phyloP scores from a whole-genome alignment of 2,113 vertebrate species.

The Paramisgurnus dabryanus region DNA sequence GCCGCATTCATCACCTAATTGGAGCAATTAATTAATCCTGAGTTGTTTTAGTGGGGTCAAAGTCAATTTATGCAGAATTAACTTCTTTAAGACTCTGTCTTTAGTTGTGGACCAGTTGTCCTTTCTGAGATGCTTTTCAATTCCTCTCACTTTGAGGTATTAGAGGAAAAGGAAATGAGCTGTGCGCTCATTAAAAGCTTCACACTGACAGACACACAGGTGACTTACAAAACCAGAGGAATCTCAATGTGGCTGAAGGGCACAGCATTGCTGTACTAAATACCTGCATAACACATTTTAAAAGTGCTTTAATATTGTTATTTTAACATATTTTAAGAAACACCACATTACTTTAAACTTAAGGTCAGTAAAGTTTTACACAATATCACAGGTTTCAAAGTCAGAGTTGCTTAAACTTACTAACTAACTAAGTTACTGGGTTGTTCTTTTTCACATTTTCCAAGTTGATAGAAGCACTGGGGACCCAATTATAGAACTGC shows the following conservation, averaged over 20 bases:
- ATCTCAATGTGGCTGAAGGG: background rate
- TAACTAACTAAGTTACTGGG: no score
- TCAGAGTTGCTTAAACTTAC: no score
- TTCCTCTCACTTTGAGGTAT: constrained; percentile 42
- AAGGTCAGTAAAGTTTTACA: no score
- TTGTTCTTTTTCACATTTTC: no score
- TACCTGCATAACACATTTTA: no score
- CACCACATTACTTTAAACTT: no score
- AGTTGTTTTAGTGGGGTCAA: constrained; percentile 45
- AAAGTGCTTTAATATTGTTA: no score
- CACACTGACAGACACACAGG: background rate
- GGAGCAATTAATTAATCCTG: constrained; percentile 63
- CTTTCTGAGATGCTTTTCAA: constrained; percentile 31
- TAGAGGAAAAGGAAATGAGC: constrained; percentile 36
- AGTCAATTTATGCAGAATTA: constrained; percentile 61
- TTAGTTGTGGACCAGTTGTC: constrained; percentile 42
- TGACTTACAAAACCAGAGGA: background rate
- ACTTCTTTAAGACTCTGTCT: constrained; percentile 50
- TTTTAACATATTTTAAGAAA: no score
- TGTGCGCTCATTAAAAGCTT: constrained; percentile 28
- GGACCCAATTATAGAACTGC: no score
- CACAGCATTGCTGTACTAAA: background rate
- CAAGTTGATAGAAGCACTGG: no score
- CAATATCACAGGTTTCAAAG: no score
- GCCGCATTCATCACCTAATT: constrained; percentile 64